Conservation (phyloP, 2,113 vertebrate genomes). For the Dicentrarchus labrax region DNA sequence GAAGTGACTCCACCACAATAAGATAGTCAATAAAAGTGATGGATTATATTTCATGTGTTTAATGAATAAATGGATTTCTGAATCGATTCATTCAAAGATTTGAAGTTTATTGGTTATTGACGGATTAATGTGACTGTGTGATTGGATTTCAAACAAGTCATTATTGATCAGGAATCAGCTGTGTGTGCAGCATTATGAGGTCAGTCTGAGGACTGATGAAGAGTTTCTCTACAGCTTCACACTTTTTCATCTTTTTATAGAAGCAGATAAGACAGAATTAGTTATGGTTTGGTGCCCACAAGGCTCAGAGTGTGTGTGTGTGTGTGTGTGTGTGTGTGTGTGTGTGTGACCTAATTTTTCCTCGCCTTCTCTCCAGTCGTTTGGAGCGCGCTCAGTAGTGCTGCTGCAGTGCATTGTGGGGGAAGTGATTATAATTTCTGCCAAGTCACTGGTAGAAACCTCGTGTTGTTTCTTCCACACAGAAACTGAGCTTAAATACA, state of each 20-base stretch:
- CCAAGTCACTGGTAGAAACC: conserved; percentile 73
- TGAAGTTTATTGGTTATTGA: background rate
- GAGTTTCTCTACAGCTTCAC: conserved; percentile 5
- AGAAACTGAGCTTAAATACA: background rate
- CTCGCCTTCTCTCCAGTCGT: conserved; percentile 37
- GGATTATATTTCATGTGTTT: background rate
- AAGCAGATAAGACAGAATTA: conserved; percentile 76
- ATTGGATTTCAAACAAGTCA: no score
- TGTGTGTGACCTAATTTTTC: conserved; percentile 73
- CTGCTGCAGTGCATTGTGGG: conserved; percentile 64
- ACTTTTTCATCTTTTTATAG: conserved; percentile 80
- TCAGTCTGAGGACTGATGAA: background rate
- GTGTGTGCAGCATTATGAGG: no score
- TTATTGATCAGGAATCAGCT: no score
- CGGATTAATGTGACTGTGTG: no score
- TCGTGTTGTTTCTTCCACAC: background rate
- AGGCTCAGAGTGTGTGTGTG: conserved; percentile 35
- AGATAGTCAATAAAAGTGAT: background rate
- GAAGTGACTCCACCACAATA: background rate
- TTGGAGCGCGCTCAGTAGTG: conserved; percentile 28
- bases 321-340: conserved; percentile 47
- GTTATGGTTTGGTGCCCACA: conserved; percentile 62
- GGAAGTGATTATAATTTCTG: conserved; percentile 73
- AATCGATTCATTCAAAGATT: background rate
- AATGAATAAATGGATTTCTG: background rate